Conservation (phyloP, 2,888 invertebrate species). For the Nemotelus pantherinus region DNA sequence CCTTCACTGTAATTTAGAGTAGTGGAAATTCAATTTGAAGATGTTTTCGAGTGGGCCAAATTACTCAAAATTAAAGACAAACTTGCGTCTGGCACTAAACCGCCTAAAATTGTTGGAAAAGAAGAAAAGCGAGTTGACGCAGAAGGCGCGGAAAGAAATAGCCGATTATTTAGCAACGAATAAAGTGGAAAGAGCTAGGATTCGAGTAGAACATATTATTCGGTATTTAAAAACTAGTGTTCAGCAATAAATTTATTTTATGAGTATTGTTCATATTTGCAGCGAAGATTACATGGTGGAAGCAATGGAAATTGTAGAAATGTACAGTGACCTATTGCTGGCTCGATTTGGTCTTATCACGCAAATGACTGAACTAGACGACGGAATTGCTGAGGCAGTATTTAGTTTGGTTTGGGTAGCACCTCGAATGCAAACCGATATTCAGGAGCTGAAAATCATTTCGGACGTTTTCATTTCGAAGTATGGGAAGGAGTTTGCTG, state of each 20-base stretch:
- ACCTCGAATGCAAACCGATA: conserved; percentile 88
- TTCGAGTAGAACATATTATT: conserved; percentile 98
- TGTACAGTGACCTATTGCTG: conserved; percentile 97
- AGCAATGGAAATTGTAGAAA: conserved; percentile 98
- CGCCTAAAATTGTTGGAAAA: conserved; percentile 94
- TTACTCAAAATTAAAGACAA: conserved; percentile 96
- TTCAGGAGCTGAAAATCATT: conserved; percentile 82
- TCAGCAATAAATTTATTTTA: conserved; percentile 49
- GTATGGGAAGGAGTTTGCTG: conserved; percentile 93
- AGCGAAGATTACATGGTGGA: conserved; percentile 99
- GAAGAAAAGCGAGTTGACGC: conserved; percentile 96
- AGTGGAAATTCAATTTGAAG: conserved; percentile 41
- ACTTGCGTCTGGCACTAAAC: conserved; percentile 91
- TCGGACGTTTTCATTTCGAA: conserved; percentile 89
- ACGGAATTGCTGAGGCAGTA: conserved; percentile 94
- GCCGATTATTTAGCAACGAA: conserved; percentile 92
- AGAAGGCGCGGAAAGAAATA: conserved; percentile 85
- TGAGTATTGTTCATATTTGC: background rate
- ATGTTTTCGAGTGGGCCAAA: conserved; percentile 95
- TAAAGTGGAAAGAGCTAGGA: conserved; percentile 90
- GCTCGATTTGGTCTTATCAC: conserved; percentile 96
- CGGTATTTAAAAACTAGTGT: conserved; percentile 65
- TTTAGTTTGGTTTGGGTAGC: conserved; percentile 98
- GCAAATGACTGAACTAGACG: conserved; percentile 96
- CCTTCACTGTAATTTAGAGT: background rate